Base-by-base conservation (phyloP, 2,888 invertebrate genomes). In the Thereva nobilitata region DNA sequence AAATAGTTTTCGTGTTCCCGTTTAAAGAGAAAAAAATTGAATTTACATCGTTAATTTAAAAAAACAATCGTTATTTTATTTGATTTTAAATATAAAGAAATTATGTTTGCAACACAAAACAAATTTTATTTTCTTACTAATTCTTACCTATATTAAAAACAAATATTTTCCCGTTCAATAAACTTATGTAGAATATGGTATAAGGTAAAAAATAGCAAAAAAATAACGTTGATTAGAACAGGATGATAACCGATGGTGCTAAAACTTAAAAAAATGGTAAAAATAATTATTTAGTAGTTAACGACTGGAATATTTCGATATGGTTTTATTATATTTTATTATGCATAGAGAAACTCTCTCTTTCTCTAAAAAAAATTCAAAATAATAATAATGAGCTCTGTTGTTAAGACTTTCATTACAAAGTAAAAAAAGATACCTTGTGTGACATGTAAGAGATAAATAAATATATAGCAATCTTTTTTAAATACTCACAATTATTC, bases 221-320 rank as follows among this genome's bases (percentile, higher is more conserved):
- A 9, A 44, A 44, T 44, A 44, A 44, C 49, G 50, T 41, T 55
- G 50, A 50, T 40, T 50, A 61, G 50, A 50, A 49, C 41, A 61
- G 61, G 40, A 50, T 50, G 49, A 61, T 34, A 61, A 61, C 49
- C 35, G 49, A 61, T 61, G 61, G 61, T 61, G 61, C 61, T 61
- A 61, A 61, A 61, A 61, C 50, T 61, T 49, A 61, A 61, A 50
- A 50, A 50, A 23, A 41, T 61, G 49, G 50, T 34, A 23, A 38
- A 37, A 50, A 49, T 50, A 49, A 61, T 23, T 50, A 50, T 61
- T 50, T 61, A 61, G 12, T 10, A 10, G 23, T 12, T 37, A 40
- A 40, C 41, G 61, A 50, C 41, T 61, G 50, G 49, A 61, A 50
- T 61, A 50, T 61, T 59, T 47, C 57, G 45, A 59, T 23, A 10